These are phyloP conservation scores for Microvelia longipes DNA, from an alignment of 1,140 invertebrate species.

Conservation along the genomic window DNA sequence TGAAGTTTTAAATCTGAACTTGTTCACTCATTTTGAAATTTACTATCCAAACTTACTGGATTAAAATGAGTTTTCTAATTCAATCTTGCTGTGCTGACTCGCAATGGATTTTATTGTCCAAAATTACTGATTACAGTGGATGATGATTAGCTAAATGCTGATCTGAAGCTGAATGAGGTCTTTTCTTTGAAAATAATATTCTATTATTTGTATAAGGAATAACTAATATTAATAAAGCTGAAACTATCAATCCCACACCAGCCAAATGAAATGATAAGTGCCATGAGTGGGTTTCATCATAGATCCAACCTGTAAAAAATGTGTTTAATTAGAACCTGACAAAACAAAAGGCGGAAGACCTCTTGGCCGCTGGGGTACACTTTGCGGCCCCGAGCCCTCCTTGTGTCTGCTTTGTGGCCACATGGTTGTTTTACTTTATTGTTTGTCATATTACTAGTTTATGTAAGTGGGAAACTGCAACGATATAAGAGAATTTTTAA, in stretches of 20 bases:
- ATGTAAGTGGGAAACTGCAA: too few species aligned
- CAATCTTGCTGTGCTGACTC: too few species aligned
- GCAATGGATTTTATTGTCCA: too few species aligned
- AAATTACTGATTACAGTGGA: too few species aligned
- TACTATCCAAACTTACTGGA: too few species aligned
- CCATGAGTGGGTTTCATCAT: slow-evolving; percentile 51
- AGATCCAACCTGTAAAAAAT: slow-evolving; percentile 40
- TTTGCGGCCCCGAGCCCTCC: not conserved
- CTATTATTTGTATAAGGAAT: slow-evolving; percentile 31
- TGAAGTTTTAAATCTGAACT: too few species aligned
- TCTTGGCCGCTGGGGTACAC: not conserved
- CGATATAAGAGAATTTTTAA: too few species aligned
- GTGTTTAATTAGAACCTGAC: not conserved
- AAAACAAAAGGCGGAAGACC: not conserved
- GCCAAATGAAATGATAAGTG: slow-evolving; percentile 57
- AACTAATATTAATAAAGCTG: slow-evolving; percentile 52
- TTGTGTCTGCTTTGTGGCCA: not conserved
- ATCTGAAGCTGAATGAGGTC: too few species aligned
- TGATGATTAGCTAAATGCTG: too few species aligned
- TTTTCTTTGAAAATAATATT: not conserved
- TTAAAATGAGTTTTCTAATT: too few species aligned
- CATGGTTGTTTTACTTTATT: not conserved
- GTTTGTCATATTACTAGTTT: too few species aligned
- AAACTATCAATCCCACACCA: slow-evolving; percentile 55
- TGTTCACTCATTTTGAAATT: too few species aligned